Conservation (phyloP, 2,888 invertebrate genomes). For the Melinaea menophilus region DNA sequence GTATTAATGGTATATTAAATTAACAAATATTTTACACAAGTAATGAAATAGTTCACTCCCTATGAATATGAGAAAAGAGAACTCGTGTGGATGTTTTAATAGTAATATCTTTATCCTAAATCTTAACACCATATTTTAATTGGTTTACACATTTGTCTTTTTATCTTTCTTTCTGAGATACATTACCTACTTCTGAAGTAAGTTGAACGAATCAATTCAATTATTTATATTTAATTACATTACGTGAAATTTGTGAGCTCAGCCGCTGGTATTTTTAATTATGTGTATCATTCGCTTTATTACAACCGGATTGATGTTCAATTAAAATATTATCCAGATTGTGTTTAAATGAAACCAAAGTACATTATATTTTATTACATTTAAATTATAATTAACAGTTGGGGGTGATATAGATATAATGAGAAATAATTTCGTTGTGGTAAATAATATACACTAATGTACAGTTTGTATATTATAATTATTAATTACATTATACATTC, state of each 20-base stretch:
- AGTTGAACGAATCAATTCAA: slow-evolving; percentile 17
- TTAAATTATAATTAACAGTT: slow-evolving; percentile 16
- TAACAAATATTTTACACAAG: no score
- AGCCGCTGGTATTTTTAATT: slow-evolving; percentile 51
- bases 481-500: slow-evolving; percentile 72
- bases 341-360: slow-evolving; percentile 19
- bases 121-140: no score
- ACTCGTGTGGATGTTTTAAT: no score
- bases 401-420: slow-evolving; percentile 6
- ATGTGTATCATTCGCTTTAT: slow-evolving; percentile 47
- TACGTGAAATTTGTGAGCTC: slow-evolving; percentile 32
- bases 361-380: slow-evolving; percentile 23
- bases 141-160: no score
- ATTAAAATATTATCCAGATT: slow-evolving; percentile 41
- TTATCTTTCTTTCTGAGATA: background rate
- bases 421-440: background rate
- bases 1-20: no score
- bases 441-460: no score
- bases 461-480: slow-evolving; percentile 37
- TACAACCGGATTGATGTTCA: slow-evolving; percentile 44
- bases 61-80: no score
- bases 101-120: no score
- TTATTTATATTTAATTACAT: slow-evolving; percentile 32
- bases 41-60: no score
- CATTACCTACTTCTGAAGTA: background rate